Evolutionary conservation across 2,113 vertebrate species (phyloP).

Genomic region (Gasterosteus aculeatus): DNA sequence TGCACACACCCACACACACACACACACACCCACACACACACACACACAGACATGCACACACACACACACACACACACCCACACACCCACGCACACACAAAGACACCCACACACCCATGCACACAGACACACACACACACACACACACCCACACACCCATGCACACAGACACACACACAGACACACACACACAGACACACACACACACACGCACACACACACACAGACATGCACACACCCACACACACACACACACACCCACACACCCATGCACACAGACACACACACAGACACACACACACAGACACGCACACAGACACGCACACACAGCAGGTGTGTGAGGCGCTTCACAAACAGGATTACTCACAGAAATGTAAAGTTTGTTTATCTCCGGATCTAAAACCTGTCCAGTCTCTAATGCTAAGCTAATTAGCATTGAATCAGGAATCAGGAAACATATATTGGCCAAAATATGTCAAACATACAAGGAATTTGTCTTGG

Average conservation of each 20-base stretch:
- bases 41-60: conserved; percentile 12
- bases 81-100: conserved; percentile 43
- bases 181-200: conserved; percentile 17
- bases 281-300: conserved; percentile 42
- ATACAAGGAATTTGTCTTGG: too few species aligned
- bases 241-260: too few species aligned
- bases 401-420: too few species aligned
- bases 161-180: conserved; percentile 44
- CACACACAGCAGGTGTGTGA: conserved; percentile 37
- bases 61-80: too few species aligned
- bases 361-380: too few species aligned
- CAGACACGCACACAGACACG: conserved; percentile 37
- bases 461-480: too few species aligned
- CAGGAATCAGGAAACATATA: too few species aligned
- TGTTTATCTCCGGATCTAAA: too few species aligned
- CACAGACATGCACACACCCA: conserved; percentile 24
- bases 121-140: conserved; percentile 43
- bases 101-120: neutral
- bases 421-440: too few species aligned
- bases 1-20: conserved; percentile 9
- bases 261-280: too few species aligned
- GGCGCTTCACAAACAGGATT: too few species aligned
- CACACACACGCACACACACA: conserved; percentile 1
- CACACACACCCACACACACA: conserved; percentile 9
- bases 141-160: conserved; percentile 46